A percentile compares a stretch with the other conserved stretches of the same genome.
Evolutionary conservation across 2,888 invertebrate species (phyloP).

Genomic region (Smittia sp.): DNA sequence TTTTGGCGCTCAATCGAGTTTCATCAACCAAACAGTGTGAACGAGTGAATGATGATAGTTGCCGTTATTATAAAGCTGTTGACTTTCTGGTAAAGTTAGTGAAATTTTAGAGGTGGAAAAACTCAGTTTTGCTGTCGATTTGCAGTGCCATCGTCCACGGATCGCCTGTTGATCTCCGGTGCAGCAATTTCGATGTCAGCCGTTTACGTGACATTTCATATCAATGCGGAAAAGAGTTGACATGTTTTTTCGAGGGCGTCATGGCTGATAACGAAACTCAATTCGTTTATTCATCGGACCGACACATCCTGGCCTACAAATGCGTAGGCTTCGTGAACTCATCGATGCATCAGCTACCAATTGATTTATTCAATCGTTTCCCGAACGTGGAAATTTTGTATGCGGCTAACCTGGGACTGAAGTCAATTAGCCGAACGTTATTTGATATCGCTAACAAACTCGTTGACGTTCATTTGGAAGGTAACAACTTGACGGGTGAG

Average conservation of each 20-base stretch:
- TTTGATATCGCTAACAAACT: constrained; percentile 29
- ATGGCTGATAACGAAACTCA: constrained; percentile 30
- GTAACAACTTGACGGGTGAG: constrained; percentile 22
- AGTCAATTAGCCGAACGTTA: neutral
- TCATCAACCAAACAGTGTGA: neutral
- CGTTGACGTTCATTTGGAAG: constrained; percentile 31
- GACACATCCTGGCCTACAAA: constrained; percentile 14
- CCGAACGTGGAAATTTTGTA: constrained; percentile 34
- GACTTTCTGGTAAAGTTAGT: neutral
- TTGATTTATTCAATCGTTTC: constrained; percentile 32
- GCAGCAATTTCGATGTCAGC: constrained; percentile 32
- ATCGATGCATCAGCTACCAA: constrained; percentile 24
- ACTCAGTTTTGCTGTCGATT: neutral
- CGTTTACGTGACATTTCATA: constrained; percentile 33
- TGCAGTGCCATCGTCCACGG: neutral
- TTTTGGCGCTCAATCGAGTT: neutral
- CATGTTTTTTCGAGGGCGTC: constrained; percentile 27
- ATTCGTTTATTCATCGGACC: constrained; percentile 29
- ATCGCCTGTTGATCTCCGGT: constrained; percentile 18
- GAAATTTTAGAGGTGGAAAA: too few species aligned
- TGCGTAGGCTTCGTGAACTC: constrained; percentile 39
- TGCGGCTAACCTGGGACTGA: constrained; percentile 27
- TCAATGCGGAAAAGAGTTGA: constrained; percentile 33
- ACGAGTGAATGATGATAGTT: neutral
- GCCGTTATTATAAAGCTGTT: neutral